phyloP scores from a whole-genome alignment of 2,888 invertebrate genomes.

The Eristalis arbustorum region DNA sequence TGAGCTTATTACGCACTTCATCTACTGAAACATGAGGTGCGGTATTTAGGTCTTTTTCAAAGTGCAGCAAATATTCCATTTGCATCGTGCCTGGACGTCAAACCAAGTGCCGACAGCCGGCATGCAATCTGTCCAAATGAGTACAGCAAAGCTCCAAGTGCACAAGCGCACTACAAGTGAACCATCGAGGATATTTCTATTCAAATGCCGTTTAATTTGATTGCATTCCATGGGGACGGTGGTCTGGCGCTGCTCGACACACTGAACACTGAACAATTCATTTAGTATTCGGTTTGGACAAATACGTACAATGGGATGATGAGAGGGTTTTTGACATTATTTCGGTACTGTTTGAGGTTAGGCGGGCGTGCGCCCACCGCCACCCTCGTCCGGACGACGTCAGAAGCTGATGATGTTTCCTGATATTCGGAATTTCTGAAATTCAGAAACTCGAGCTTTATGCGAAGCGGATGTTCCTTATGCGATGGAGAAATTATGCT shows the following conservation, averaged over 20 bases:
- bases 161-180: neutral
- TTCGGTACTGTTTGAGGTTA: neutral
- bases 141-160: neutral
- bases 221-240: constrained; percentile 4
- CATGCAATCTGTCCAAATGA: constrained; percentile 41
- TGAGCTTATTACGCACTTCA: neutral
- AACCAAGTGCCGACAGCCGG: neutral
- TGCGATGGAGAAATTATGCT: constrained; percentile 42
- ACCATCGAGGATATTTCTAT: constrained; percentile 23
- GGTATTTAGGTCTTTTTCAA: neutral
- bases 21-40: neutral
- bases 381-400: neutral
- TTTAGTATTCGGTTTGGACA: constrained; percentile 34
- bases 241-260: neutral
- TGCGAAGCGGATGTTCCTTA: neutral
- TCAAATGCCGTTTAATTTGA: constrained; percentile 52
- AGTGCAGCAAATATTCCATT: neutral
- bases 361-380: neutral
- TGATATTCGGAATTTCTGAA: neutral
- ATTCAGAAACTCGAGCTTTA: neutral
- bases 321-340: constrained; percentile 13
- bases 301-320: constrained; percentile 35
- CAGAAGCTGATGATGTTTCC: neutral
- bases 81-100: neutral
- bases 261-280: constrained; percentile 23